Conservation (phyloP, 2,113 vertebrate species). For the Erythrocebus patas region DNA sequence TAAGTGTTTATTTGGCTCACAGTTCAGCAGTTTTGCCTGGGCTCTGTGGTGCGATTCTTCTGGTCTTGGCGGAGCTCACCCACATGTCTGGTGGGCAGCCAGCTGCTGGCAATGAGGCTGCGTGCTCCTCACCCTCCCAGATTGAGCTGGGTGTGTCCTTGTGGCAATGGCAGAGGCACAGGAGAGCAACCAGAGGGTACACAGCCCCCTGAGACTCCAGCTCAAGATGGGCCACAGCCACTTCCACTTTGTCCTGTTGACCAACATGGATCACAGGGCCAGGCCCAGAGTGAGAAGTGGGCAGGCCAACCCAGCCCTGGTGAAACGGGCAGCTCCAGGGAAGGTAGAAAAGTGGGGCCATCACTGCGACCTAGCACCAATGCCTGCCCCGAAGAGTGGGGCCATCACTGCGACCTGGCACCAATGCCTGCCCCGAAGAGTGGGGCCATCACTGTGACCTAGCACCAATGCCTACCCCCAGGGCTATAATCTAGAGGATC, state of each 20-base stretch:
- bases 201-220: background rate
- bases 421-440: background rate
- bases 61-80: background rate
- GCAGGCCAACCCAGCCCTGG: background rate
- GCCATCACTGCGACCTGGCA: background rate
- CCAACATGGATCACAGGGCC: background rate
- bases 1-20: background rate
- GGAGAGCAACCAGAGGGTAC: background rate
- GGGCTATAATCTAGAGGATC: background rate
- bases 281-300: background rate
- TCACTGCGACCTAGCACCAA: background rate
- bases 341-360: background rate
- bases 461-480: background rate
- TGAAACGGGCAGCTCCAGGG: background rate
- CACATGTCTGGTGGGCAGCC: accelerated
- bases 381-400: background rate
- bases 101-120: background rate
- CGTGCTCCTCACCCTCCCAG: background rate
- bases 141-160: background rate
- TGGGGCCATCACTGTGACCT: background rate
- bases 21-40: background rate
- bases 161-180: no score
- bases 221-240: background rate
- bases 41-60: background rate
- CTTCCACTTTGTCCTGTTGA: background rate